A percentile compares a stretch with the other conserved stretches of the same genome.
Conservation (phyloP, 1,140 invertebrate species). For the Watersipora subatra region DNA sequence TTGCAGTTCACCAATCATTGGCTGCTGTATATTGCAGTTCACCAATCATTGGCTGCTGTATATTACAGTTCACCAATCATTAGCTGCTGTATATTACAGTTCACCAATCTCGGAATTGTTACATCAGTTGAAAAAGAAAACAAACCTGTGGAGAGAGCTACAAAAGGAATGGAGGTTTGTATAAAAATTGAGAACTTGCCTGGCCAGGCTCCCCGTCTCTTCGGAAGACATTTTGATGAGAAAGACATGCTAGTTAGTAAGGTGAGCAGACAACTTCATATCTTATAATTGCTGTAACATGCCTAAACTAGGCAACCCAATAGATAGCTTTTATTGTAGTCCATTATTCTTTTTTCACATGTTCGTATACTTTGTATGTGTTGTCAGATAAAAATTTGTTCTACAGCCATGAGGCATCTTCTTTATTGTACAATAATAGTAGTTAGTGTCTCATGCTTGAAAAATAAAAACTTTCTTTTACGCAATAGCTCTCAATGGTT, state of each 20-base stretch:
- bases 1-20: too few species aligned
- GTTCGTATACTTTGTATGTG: neutral
- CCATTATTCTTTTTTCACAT: neutral
- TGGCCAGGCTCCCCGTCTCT: conserved; percentile 94
- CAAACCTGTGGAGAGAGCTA: conserved; percentile 66
- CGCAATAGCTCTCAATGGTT: neutral
- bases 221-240: conserved; percentile 91
- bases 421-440: neutral
- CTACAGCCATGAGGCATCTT: neutral
- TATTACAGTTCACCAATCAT: too few species aligned
- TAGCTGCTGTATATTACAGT: conserved; percentile 54
- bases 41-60: too few species aligned
- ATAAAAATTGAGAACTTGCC: conserved; percentile 93
- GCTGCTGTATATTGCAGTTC: too few species aligned
- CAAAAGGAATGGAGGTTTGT: conserved; percentile 94
- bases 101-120: conserved; percentile 83
- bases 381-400: neutral
- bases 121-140: conserved; percentile 81
- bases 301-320: neutral
- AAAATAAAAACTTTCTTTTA: neutral
- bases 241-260: conserved; percentile 89
- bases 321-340: neutral
- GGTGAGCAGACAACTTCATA: conserved; percentile 47
- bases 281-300: neutral
- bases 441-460: neutral